Evolutionary conservation across 2,888 invertebrate genomes (phyloP).

Genomic region (Nudaria mundana): DNA sequence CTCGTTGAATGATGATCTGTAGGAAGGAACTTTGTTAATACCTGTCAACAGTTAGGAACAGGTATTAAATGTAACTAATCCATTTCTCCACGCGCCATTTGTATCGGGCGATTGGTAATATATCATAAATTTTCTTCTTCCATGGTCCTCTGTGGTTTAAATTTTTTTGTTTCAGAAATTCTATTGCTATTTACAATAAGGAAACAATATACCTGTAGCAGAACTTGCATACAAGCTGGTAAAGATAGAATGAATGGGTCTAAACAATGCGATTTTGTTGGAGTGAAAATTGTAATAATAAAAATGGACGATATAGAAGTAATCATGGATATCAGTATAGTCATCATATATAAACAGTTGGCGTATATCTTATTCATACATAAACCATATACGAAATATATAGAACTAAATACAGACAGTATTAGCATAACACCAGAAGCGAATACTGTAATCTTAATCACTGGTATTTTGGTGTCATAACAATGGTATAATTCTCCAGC

Average conservation of each 20-base stretch:
- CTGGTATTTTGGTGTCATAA: not conserved
- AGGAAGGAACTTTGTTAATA: too few species aligned
- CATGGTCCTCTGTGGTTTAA: too few species aligned
- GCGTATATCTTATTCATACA: not conserved
- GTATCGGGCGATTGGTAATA: too few species aligned
- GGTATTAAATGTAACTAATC: too few species aligned
- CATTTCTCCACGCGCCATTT: too few species aligned
- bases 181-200: slow-evolving; percentile 1
- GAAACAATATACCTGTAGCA: not conserved
- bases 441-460: not conserved
- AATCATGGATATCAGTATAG: not conserved
- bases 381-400: not conserved
- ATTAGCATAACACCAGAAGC: not conserved
- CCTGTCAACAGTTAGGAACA: too few species aligned
- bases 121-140: too few species aligned
- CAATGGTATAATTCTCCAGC: slow-evolving; percentile 1
- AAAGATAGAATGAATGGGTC: not conserved
- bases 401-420: not conserved
- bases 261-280: not conserved
- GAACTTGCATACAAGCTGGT: not conserved
- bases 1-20: too few species aligned
- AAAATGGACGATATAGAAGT: not conserved
- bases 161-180: not conserved
- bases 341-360: not conserved
- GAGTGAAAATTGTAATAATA: not conserved